Evolutionary conservation across 2,888 invertebrate genomes (phyloP).

Genomic region (Ptychoptera contaminata): DNA sequence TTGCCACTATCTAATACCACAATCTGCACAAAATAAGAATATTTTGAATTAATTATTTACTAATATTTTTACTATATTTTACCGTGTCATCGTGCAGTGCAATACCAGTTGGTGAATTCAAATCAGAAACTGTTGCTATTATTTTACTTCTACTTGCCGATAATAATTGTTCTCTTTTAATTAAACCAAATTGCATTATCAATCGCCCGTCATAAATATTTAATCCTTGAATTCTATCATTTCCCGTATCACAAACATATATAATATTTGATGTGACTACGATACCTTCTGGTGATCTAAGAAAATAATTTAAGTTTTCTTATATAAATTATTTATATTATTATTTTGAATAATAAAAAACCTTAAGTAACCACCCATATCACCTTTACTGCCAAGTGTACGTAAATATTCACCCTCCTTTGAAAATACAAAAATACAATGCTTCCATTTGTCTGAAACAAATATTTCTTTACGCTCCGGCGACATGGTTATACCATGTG

Average conservation of each 20-base stretch:
- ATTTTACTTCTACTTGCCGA: conserved; percentile 19
- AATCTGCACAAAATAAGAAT: conserved; percentile 12
- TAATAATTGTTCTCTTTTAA: conserved; percentile 23
- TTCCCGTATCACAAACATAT: conserved; percentile 64
- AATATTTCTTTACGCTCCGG: conserved; percentile 36
- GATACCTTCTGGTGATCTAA: conserved; percentile 55
- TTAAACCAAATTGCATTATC: conserved; percentile 43
- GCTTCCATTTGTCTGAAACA: conserved; percentile 47
- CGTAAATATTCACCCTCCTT: conserved; percentile 42
- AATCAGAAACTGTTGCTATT: conserved; percentile 31
- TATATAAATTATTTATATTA: too few relatives aligned
- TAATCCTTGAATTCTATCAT: conserved; percentile 46
- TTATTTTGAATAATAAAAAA: neutral
- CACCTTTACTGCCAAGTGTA: conserved; percentile 48
- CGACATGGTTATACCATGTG: conserved; percentile 44
- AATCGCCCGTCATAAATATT: conserved; percentile 41
- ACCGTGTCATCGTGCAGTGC: conserved; percentile 38
- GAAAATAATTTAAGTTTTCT: too few relatives aligned
- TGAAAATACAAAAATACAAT: conserved; percentile 52
- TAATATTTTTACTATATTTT: conserved; percentile 7
- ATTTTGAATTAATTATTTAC: neutral
- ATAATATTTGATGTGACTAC: conserved; percentile 37
- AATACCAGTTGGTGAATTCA: conserved; percentile 57
- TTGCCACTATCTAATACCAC: conserved; percentile 57
- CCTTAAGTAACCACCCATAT: conserved; percentile 39